These are phyloP conservation scores for Selenia dentaria DNA, from an alignment of 2,888 invertebrate species.

Conservation along the genomic window DNA sequence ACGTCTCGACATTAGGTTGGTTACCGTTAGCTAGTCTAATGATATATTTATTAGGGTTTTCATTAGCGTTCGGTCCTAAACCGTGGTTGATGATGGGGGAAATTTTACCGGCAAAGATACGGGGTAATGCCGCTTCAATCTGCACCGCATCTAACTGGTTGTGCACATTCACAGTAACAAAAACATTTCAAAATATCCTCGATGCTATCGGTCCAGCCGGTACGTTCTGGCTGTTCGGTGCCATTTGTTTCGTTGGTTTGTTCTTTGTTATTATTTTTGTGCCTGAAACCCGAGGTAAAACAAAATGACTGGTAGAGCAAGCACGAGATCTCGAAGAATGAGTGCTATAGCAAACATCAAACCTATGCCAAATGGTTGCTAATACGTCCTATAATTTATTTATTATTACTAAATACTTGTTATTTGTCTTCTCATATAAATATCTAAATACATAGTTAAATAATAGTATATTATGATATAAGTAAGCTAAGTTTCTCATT, in stretches of 20 bases:
- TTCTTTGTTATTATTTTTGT: conserved; percentile 93
- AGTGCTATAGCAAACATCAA: conserved; percentile 94
- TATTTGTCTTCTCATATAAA: too few species aligned
- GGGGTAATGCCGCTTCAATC: conserved; percentile 95
- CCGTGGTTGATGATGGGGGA: conserved; percentile 97
- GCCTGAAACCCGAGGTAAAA: conserved; percentile 97
- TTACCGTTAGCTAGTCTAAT: conserved; percentile 92
- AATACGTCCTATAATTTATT: conserved; percentile 2
- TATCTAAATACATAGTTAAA: too few species aligned
- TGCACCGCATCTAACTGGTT: conserved; percentile 96
- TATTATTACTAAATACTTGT: too few species aligned
- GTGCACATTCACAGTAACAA: conserved; percentile 96
- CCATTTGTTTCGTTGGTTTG: conserved; percentile 89
- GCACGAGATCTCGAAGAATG: conserved; percentile 79
- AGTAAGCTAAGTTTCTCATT: too few species aligned
- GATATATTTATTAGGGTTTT: conserved; percentile 94
- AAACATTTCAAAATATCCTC: conserved; percentile 90
- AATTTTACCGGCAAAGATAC: conserved; percentile 94
- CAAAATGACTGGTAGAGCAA: conserved; percentile 86
- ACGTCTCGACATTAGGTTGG: conserved; percentile 88
- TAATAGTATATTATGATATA: too few species aligned
- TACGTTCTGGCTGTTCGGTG: conserved; percentile 94
- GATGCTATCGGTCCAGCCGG: conserved; percentile 87
- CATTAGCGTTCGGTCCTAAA: conserved; percentile 93
- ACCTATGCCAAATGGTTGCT: conserved; percentile 88